phyloP scores from a whole-genome alignment of 2,797 vertebrate species.

The Pogonophryne albipinna region DNA sequence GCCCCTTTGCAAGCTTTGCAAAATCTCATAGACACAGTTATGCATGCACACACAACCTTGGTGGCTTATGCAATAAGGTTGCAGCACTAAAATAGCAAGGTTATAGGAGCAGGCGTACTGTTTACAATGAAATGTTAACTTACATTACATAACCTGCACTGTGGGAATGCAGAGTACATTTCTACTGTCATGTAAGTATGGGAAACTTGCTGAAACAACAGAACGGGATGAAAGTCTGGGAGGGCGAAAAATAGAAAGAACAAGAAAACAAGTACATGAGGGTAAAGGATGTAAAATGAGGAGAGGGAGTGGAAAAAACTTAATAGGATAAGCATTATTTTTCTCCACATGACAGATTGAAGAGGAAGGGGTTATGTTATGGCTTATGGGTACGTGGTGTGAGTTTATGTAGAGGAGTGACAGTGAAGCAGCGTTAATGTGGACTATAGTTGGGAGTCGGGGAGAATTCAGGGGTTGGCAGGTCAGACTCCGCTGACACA shows the following conservation, averaged over 20 bases:
- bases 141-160: constrained; percentile 66
- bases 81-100: constrained; percentile 56
- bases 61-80: constrained; percentile 39
- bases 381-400: constrained; percentile 57
- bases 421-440: constrained; percentile 68
- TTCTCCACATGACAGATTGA: constrained; percentile 43
- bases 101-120: constrained; percentile 60
- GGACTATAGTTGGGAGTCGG: constrained; percentile 69
- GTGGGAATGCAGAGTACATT: constrained; percentile 69
- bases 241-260: constrained; percentile 62
- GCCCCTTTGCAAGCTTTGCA: constrained; percentile 47
- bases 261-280: constrained; percentile 59
- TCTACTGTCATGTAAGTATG: constrained; percentile 70
- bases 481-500: constrained; percentile 84
- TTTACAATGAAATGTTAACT: constrained; percentile 68
- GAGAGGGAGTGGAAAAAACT: constrained; percentile 52
- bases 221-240: constrained; percentile 54
- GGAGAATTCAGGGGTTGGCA: constrained; percentile 74
- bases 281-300: constrained; percentile 33
- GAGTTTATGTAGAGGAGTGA: constrained; percentile 54
- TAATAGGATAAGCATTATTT: constrained; percentile 47
- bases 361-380: constrained; percentile 32
- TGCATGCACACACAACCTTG: constrained; percentile 44
- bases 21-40: constrained; percentile 50
- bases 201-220: constrained; percentile 79